A percentile compares a stretch with the other conserved stretches of the same genome.
These are phyloP conservation scores for Bombus turneri DNA, from an alignment of 1,140 invertebrate species.

Conservation along the genomic window DNA sequence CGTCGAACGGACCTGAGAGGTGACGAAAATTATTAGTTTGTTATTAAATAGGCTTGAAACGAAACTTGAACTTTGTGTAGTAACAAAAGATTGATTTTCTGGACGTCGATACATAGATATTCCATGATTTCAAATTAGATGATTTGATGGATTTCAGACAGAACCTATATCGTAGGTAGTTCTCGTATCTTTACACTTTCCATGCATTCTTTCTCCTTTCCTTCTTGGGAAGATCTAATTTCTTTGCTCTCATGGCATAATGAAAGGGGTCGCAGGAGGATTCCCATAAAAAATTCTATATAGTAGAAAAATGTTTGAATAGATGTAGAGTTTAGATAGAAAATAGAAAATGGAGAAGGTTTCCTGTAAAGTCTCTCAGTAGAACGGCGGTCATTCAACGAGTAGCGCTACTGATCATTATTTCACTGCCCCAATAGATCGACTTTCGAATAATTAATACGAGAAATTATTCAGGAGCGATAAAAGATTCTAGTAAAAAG, in stretches of 20 bases:
- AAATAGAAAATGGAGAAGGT: background rate
- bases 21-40: background rate
- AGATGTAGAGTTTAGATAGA: background rate
- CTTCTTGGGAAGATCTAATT: background rate
- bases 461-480: background rate
- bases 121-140: background rate
- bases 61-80: too few relatives aligned
- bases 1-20: background rate
- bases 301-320: background rate
- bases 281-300: too few relatives aligned
- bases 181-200: too few relatives aligned
- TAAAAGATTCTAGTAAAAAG: background rate
- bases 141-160: background rate
- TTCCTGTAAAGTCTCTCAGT: background rate
- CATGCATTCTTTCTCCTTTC: background rate
- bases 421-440: rapidly evolving
- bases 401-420: too few relatives aligned
- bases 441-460: background rate
- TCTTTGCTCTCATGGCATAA: too few relatives aligned
- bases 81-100: background rate
- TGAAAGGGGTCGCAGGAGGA: too few relatives aligned
- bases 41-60: background rate
- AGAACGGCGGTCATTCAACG: background rate
- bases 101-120: rapidly evolving
- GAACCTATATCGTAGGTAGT: too few relatives aligned